A percentile compares a stretch with the other conserved stretches of the same genome.
These are phyloP conservation scores for Seriola aureovittata DNA, from an alignment of 2,113 vertebrate species.

Conservation along the genomic window DNA sequence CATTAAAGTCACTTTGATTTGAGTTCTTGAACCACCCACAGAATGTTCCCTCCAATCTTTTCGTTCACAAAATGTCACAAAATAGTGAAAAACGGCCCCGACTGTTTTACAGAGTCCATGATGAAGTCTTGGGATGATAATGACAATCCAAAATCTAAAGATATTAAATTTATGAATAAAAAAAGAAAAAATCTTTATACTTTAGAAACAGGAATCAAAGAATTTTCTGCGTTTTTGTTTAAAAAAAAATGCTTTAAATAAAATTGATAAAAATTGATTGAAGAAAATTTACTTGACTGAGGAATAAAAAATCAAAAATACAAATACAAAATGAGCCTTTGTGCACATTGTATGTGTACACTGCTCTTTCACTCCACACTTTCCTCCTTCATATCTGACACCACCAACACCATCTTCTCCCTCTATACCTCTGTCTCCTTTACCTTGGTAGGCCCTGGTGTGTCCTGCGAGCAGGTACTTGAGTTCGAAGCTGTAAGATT, in stretches of 20 bases:
- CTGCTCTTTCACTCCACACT: not conserved
- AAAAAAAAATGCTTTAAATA: not conserved
- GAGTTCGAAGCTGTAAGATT: constrained; percentile 91
- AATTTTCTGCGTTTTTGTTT: not conserved
- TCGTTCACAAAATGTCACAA: not conserved
- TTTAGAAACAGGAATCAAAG: not conserved
- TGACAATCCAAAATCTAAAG: not conserved
- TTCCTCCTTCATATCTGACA: not conserved
- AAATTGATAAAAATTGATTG: too few relatives aligned
- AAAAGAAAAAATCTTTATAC: not conserved
- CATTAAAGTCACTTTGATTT: constrained; percentile 42
- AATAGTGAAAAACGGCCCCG: not conserved
- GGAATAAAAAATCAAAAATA: too few relatives aligned
- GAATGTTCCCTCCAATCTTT: not conserved
- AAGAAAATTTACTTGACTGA: too few relatives aligned
- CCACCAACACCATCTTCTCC: not conserved
- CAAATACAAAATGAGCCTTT: too few relatives aligned
- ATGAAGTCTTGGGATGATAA: not conserved
- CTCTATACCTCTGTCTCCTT: constrained; percentile 2
- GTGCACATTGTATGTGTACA: not conserved
- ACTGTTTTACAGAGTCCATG: not conserved
- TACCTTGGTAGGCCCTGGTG: constrained; percentile 89
- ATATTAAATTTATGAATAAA: not conserved
- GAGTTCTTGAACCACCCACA: not conserved
- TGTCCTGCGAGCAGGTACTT: constrained; percentile 90